Evolutionary conservation across 2,797 vertebrate species (phyloP).

Genomic region (Sebastes nivosus): DNA sequence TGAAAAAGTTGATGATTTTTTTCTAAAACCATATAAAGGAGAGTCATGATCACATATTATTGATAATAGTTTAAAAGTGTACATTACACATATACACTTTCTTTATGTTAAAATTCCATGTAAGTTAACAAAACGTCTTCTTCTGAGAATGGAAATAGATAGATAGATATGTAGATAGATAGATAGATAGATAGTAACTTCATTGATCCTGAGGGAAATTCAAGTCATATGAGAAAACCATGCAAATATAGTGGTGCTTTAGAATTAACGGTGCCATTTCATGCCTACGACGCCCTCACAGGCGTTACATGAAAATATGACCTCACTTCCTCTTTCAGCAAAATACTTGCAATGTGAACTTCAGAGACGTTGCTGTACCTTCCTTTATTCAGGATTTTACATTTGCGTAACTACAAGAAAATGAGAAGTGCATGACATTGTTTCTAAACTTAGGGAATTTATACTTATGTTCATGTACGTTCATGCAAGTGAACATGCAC

Average conservation of each 20-base stretch:
- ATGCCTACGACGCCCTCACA: background rate
- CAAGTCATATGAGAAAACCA: background rate
- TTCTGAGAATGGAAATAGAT: background rate
- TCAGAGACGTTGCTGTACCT: background rate
- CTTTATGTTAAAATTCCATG: background rate
- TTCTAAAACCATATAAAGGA: background rate
- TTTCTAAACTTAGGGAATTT: background rate
- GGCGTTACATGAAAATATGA: slow-evolving; percentile 27
- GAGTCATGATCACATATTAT: background rate
- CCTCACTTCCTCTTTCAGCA: slow-evolving; percentile 57
- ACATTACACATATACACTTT: background rate
- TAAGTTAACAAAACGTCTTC: background rate
- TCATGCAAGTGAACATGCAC: too few species aligned
- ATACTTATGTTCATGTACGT: background rate
- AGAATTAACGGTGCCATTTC: background rate
- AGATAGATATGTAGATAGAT: background rate
- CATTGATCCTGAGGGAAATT: too few species aligned
- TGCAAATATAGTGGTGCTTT: background rate
- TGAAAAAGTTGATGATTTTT: background rate
- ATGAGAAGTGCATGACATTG: background rate
- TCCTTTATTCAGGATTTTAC: background rate
- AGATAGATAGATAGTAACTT: too few species aligned
- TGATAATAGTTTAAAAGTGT: background rate
- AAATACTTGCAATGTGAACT: background rate
- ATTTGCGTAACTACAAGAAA: background rate